Base-by-base conservation (phyloP, 2,888 invertebrate genomes). In the Diarsia dahlii region DNA sequence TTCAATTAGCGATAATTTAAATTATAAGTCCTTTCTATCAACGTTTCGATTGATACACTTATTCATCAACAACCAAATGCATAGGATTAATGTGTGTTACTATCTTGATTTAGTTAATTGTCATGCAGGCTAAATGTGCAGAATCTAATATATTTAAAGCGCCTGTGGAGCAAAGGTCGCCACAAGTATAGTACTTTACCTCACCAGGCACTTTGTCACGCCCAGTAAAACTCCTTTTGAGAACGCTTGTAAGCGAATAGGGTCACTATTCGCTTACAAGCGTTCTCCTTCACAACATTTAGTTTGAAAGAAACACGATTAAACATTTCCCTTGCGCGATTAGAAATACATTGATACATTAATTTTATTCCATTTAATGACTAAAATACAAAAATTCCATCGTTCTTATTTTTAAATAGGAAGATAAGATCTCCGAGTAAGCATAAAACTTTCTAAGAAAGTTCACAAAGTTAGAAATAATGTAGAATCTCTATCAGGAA, bases 181-280 rank as follows among this genome's bases (percentile, higher is more conserved):
- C 23, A 65, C 34, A 75, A 81, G 67, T 71, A 74, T 28, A 81
- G 83, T 70, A 74, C 74, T 72, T 80, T 74, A 82, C 71, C 56
- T 79, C 34, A 62, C 46, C 77, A 65, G 78, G 82, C 83, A 88
- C 89, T 90, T 82, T 67, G 69, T 85, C 87, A 88, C 85, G 88
- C 76, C 78, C 75, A 80, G 87, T 78, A 62, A 76, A 84, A 78
- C 34, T 85, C 69, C 82, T 85, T 78, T 90, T 86, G 85, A 87
- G n/a, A n/a, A n/a, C n/a, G n/a, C n/a, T n/a, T n/a, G n/a, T n/a
- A n/a, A n/a, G n/a, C n/a, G n/a, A n/a, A n/a, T n/a, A n/a, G n/a
- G n/a, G n/a, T n/a, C 89, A 88, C 81, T 86, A 87, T 87, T 90
- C 84, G 78, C 80, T 84, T 74, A 82, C 75, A 81, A 89, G 88